Percentiles rank a stretch among this genome's conserved stretches.
Conservation (phyloP, 2,888 invertebrate species). For the Beris chalybata region DNA sequence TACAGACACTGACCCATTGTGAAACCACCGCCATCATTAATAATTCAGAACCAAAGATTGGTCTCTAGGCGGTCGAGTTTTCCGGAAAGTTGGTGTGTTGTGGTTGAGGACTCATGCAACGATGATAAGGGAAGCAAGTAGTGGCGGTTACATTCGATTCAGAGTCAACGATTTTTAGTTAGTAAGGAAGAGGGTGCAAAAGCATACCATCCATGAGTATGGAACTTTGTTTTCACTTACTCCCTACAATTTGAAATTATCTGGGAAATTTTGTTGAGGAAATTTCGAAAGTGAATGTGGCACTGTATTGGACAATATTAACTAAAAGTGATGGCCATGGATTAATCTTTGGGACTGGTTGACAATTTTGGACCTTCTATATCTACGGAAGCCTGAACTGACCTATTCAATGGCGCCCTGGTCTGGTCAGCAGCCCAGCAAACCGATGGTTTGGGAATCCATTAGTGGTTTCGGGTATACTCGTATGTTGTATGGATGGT, state of each 20-base stretch:
- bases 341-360: too few relatives aligned
- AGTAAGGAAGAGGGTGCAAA: neutral
- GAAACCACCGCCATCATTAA: too few relatives aligned
- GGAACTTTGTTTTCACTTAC: too few relatives aligned
- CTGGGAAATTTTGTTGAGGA: too few relatives aligned
- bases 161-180: neutral
- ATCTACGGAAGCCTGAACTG: neutral
- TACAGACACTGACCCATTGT: too few relatives aligned
- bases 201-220: neutral
- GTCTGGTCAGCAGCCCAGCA: neutral
- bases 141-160: constrained; percentile 14
- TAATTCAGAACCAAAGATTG: constrained; percentile 30
- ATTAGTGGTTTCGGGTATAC: constrained; percentile 6
- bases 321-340: too few relatives aligned
- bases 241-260: too few relatives aligned
- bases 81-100: constrained; percentile 33
- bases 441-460: constrained; percentile 9
- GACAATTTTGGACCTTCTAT: neutral
- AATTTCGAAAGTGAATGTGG: too few relatives aligned
- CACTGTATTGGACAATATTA: too few relatives aligned
- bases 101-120: constrained; percentile 17
- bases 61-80: constrained; percentile 34
- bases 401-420: neutral
- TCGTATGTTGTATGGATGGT: neutral
- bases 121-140: constrained; percentile 26